Evolutionary conservation across 1,140 invertebrate genomes (phyloP), one percentile per base, ranked within the genome.

Genomic region (Hycleus phaleratus): DNA sequence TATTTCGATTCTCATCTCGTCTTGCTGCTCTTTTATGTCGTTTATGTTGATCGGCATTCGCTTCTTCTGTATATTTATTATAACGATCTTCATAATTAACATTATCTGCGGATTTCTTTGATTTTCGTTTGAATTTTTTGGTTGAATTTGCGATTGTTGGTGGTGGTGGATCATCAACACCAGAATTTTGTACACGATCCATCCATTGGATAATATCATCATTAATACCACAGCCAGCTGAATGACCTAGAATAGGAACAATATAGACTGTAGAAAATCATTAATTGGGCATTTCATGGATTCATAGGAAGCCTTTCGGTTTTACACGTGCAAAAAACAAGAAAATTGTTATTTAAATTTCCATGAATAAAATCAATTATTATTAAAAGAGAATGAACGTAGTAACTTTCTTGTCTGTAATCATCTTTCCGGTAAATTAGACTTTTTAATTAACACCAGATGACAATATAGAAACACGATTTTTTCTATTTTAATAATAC

Each of bases 181-280:
- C 91, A 7, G 92, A 93, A 76, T 92, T 90, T 73, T 95, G 92
- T 62, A 97, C 84, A 59, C 79, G 80, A 60, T 94, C 85, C 94
- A 97, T 97, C 91, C 92, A 95, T 65, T 91, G 82, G 53, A 85
- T 82, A 25, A 93, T 82, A 56, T 92, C 87, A 58, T 91, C 87
- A 8, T 84, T 92, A 39, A 93, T 85, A 44, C 92, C 93, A 75
- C 92, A 95, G 6, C 91, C 92, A 59, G 82, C 85, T 26, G 84
- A 82, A 73, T 88, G 87, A 73, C 87, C 67, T 68, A n/a, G 6
- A 52, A 18, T 18, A 43, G 25, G 26, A 25, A 45, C 12, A 9
- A 40, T 9, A 40, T 51, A 18, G 18, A 18, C 18, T 18, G 18
- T 18, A 18, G 18, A 18, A 18, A 18, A 18, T 18, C 18, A 18